These are phyloP conservation scores for Lanius ludovicianus DNA, from an alignment of 2,113 vertebrate species.

Conservation along the genomic window DNA sequence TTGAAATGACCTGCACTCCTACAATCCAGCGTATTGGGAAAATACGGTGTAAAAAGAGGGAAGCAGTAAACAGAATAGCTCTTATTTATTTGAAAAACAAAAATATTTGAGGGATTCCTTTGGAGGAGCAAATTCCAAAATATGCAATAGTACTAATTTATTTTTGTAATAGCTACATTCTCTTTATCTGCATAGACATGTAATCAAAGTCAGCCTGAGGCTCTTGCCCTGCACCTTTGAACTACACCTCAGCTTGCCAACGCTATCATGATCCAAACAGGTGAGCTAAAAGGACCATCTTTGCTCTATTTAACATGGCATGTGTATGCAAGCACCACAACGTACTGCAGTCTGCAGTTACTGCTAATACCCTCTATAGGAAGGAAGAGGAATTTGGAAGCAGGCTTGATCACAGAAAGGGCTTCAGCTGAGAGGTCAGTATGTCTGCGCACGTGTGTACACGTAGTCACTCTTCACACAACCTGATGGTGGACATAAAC, in stretches of 20 bases:
- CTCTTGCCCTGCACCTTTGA: background rate
- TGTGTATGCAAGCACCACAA: background rate
- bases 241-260: background rate
- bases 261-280: background rate
- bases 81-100: background rate
- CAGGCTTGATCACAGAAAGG: background rate
- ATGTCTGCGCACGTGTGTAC: background rate
- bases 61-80: background rate
- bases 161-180: background rate
- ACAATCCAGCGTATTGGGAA: background rate
- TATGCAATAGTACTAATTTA: background rate
- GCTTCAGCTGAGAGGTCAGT: background rate
- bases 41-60: background rate
- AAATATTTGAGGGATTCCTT: background rate
- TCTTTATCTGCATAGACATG: background rate
- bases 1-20: constrained; percentile 77
- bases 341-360: background rate
- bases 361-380: background rate
- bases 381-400: background rate
- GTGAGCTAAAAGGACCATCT: background rate
- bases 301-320: background rate
- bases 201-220: background rate
- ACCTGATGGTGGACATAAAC: background rate
- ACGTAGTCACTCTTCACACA: background rate
- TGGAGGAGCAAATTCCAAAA: background rate